These are phyloP conservation scores for Eptatretus burgeri DNA, from an alignment of 2,113 vertebrate genomes.

Conservation along the genomic window DNA sequence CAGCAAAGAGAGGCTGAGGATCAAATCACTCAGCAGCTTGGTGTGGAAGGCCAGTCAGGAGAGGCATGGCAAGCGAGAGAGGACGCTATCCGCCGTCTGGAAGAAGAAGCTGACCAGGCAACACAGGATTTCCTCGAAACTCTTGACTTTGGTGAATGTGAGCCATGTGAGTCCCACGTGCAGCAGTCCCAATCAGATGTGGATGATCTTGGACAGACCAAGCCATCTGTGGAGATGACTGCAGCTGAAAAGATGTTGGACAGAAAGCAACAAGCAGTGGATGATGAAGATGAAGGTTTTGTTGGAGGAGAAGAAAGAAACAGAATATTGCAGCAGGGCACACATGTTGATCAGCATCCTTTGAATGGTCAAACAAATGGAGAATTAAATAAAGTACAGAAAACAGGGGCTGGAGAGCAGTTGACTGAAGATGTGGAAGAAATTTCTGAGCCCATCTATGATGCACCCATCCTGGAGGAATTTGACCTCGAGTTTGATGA, in stretches of 20 bases:
- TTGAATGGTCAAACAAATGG: neutral
- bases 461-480: constrained; percentile 1
- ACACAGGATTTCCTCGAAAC: constrained; percentile 52
- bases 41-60: constrained; percentile 16
- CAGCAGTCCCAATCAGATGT: constrained; percentile 32
- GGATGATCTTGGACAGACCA: constrained; percentile 23
- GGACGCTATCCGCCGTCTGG: constrained; percentile 39
- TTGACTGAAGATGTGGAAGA: neutral
- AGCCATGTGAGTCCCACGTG: constrained; percentile 26
- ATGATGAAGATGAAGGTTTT: constrained; percentile 45
- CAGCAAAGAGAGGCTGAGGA: constrained; percentile 35
- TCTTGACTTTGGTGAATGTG: constrained; percentile 37
- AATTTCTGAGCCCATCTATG: neutral
- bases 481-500: constrained; percentile 6
- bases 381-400: neutral
- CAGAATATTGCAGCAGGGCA: neutral
- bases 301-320: neutral
- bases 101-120: constrained; percentile 49
- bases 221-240: neutral
- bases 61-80: constrained; percentile 35
- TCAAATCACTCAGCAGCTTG: constrained; percentile 32
- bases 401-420: neutral
- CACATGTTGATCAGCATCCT: neutral
- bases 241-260: constrained; percentile 7
- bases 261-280: constrained; percentile 24